Percentiles rank a stretch among this genome's conserved stretches.
These are phyloP conservation scores for Odontocerum albicorne DNA, from an alignment of 2,888 invertebrate species.

Conservation along the genomic window DNA sequence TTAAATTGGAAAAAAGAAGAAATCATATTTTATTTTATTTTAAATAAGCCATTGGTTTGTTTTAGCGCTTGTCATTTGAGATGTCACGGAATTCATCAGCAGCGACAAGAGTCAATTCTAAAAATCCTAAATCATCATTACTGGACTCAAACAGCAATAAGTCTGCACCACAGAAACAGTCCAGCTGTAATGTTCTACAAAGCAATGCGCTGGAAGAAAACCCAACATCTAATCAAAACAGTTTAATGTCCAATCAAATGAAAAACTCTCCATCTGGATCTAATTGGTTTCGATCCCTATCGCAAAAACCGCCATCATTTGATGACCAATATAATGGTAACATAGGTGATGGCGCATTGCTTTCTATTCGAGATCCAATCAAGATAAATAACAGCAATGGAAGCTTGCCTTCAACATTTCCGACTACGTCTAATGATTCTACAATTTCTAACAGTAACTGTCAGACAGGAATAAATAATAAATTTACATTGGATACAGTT, in stretches of 20 bases:
- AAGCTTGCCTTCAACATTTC: slow-evolving; percentile 41
- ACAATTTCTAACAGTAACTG: slow-evolving; percentile 3
- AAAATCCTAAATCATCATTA: slow-evolving; percentile 13
- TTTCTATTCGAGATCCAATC: neutral
- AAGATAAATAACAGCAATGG: neutral
- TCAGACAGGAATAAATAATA: slow-evolving; percentile 26
- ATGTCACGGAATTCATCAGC: slow-evolving; percentile 67
- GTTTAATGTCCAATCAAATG: too few species aligned
- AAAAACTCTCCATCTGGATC: neutral
- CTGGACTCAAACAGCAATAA: slow-evolving; percentile 4
- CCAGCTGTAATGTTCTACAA: neutral
- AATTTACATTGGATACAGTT: slow-evolving; percentile 40
- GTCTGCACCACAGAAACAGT: slow-evolving; percentile 2
- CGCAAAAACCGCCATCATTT: neutral
- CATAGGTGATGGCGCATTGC: neutral
- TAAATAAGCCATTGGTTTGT: slow-evolving; percentile 3
- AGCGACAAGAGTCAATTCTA: slow-evolving; percentile 45
- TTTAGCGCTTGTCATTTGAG: slow-evolving; percentile 66
- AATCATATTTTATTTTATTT: slow-evolving; percentile 1
- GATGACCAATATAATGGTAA: slow-evolving; percentile 2
- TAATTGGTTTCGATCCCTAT: slow-evolving; percentile 32
- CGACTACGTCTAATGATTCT: slow-evolving; percentile 37
- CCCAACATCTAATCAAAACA: neutral
- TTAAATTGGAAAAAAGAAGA: neutral
- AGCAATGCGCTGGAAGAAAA: neutral